Conservation (phyloP, 2,113 vertebrate species). For the Cebidichthys violaceus region DNA sequence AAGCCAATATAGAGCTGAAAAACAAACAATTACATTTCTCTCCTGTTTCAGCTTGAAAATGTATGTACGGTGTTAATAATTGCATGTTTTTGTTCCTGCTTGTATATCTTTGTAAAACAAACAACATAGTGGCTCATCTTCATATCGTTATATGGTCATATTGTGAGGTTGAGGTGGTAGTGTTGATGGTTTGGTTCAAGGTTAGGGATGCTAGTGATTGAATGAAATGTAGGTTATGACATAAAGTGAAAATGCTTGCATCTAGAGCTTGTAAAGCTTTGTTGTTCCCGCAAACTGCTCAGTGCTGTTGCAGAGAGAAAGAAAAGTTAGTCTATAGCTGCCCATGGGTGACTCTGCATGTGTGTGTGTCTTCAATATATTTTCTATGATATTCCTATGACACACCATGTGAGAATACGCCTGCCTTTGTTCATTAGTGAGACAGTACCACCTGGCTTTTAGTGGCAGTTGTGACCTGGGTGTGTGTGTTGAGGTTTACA, state of each 20-base stretch:
- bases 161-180: background rate
- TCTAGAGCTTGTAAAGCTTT: background rate
- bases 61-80: background rate
- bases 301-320: background rate
- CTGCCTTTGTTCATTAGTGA: conserved; percentile 30
- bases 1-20: background rate
- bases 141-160: background rate
- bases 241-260: background rate
- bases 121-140: background rate
- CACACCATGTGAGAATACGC: conserved; percentile 64
- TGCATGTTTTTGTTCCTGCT: background rate
- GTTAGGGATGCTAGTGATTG: background rate
- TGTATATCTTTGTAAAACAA: background rate
- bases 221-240: background rate
- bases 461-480: conserved; percentile 66
- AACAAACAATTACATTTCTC: conserved; percentile 16
- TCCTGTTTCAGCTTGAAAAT: conserved; percentile 3
- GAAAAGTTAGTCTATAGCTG: background rate
- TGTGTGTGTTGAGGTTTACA: conserved; percentile 17
- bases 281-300: background rate
- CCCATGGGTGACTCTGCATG: background rate
- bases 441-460: conserved; percentile 68
- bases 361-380: conserved; percentile 40
- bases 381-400: conserved; percentile 26
- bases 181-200: background rate